phyloP scores from a whole-genome alignment of 1,140 invertebrate species.

The Drosophila dunni region DNA sequence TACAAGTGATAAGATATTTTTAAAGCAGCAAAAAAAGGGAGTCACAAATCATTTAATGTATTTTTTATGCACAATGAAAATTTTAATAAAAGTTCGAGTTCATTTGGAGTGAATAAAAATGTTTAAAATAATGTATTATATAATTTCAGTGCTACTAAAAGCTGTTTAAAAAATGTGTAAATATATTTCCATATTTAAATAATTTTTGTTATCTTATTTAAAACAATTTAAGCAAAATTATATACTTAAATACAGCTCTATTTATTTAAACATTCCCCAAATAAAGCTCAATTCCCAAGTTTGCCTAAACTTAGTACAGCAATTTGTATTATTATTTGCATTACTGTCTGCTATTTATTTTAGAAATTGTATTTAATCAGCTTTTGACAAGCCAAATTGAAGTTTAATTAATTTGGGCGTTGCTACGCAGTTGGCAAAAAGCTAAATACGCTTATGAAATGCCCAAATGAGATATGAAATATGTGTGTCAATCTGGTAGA shows the following conservation, averaged over 20 bases:
- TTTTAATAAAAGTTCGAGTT: no score
- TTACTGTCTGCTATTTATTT: constrained; percentile 29
- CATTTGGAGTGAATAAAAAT: no score
- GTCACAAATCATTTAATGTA: neutral
- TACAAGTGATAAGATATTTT: constrained; percentile 12
- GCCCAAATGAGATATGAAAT: constrained; percentile 8
- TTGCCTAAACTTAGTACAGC: neutral
- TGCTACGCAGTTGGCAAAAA: constrained; percentile 19
- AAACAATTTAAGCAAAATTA: no score
- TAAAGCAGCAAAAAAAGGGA: constrained; percentile 6
- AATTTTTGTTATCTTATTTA: no score
- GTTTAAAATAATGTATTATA: no score
- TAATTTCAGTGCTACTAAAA: no score
- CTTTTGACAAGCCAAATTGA: constrained; percentile 70
- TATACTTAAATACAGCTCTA: no score
- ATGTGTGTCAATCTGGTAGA: constrained; percentile 20
- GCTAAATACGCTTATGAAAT: constrained; percentile 36
- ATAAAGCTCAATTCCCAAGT: no score
- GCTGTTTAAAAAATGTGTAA: no score
- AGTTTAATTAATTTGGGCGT: constrained; percentile 70
- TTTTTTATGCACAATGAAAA: neutral
- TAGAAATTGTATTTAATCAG: constrained; percentile 61
- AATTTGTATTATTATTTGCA: constrained; percentile 5
- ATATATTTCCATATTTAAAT: no score
- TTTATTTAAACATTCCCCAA: no score